A percentile compares a stretch with the other conserved stretches of the same genome.
Evolutionary conservation across 2,113 vertebrate species (phyloP).

Genomic region (Montifringilla adamsi): DNA sequence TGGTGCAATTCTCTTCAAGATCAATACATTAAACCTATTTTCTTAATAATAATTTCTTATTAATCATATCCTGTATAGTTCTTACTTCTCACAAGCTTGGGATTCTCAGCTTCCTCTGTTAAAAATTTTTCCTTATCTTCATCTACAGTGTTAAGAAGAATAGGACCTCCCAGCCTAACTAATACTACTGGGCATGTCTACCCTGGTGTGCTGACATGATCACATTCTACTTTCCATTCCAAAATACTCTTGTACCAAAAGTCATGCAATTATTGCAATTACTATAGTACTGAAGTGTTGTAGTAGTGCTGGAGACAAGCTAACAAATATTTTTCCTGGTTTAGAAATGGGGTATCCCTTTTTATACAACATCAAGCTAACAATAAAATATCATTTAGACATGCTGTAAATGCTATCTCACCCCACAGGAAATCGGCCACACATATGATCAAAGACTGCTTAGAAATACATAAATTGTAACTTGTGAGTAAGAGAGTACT

Average conservation of each 20-base stretch:
- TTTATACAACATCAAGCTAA: fast-evolving
- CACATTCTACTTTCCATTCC: not conserved
- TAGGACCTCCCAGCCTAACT: not conserved
- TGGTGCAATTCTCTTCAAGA: not conserved
- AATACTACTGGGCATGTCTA: not conserved
- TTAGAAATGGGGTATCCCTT: not conserved
- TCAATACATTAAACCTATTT: not conserved
- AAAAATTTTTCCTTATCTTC: not conserved
- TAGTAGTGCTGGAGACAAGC: not conserved
- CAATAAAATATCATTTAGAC: not conserved
- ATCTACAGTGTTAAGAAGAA: not conserved
- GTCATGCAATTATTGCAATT: not conserved
- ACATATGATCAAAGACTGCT: not conserved
- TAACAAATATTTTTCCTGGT: not conserved
- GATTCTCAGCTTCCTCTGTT: not conserved
- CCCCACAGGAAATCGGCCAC: not conserved
- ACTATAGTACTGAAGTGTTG: not conserved
- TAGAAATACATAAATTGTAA: not conserved
- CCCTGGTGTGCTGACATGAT: not conserved
- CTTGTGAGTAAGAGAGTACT: not conserved
- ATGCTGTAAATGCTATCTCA: not conserved
- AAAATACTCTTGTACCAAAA: not conserved
- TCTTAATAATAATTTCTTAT: not conserved
- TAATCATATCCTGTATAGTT: not conserved
- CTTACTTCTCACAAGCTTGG: not conserved